Conservation (phyloP, 2,797 vertebrate species). For the Phoeniculus purpureus region DNA sequence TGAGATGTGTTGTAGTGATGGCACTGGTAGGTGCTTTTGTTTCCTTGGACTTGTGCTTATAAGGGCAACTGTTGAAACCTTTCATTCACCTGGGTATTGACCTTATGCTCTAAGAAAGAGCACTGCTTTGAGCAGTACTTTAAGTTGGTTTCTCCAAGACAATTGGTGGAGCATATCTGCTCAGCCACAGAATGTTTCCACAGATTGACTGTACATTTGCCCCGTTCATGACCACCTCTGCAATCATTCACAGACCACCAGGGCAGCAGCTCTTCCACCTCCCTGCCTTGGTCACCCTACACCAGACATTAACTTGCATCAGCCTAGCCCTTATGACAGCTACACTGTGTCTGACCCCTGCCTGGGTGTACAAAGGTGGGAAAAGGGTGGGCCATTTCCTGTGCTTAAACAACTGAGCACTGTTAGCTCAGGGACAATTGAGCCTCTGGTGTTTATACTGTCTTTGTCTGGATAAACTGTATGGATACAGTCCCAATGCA, state of each 20-base stretch:
- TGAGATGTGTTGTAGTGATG: neutral
- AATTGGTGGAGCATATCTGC: neutral
- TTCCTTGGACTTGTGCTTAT: neutral
- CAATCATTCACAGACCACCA: neutral
- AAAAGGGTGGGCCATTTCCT: conserved; percentile 69
- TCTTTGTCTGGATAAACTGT: conserved; percentile 63
- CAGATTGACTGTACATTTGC: rapidly evolving
- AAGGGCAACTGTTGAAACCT: neutral
- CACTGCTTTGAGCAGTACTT: neutral
- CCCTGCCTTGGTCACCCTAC: neutral
- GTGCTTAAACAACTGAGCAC: conserved; percentile 55
- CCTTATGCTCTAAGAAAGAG: neutral
- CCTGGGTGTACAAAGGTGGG: conserved; percentile 73
- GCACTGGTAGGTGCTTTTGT: neutral
- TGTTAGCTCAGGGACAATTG: conserved; percentile 63
- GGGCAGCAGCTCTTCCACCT: neutral
- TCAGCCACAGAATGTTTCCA: neutral
- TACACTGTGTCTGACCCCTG: conserved; percentile 41
- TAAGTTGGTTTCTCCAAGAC: neutral
- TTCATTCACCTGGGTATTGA: neutral
- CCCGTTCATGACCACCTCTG: neutral
- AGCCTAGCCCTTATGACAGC: conserved; percentile 14
- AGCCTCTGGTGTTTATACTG: conserved; percentile 63
- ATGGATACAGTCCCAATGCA: conserved; percentile 1
- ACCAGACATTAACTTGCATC: neutral